Base-by-base conservation (phyloP, 2,888 invertebrate species). In the Blera fallax region DNA sequence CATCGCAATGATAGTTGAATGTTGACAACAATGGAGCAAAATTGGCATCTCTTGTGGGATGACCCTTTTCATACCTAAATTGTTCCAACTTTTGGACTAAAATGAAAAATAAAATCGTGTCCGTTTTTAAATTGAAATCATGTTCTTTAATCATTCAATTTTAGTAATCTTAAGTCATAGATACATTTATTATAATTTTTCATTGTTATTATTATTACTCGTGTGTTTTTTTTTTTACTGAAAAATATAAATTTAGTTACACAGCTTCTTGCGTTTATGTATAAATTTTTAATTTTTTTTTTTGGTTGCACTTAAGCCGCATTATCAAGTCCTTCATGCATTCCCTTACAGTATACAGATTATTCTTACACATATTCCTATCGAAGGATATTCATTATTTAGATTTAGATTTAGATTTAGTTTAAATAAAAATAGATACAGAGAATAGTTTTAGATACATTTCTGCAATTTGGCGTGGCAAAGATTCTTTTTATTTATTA, bases 391-490 rank as follows among this genome's bases (percentile, higher is more conserved):
- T 14, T 32, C 6, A 69, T 43, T n/a, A 8, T 40, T n/a, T n/a
- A n/a, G n/a, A n/a, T n/a, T n/a, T n/a, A n/a, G n/a, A n/a, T n/a
- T n/a, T n/a, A n/a, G n/a, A n/a, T n/a, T n/a, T n/a, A n/a, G n/a
- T n/a, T 37, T 52, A 50, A 65, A 50, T 29, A 62, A 48, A 72
- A 48, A 32, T 32, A 48, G 48, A 48, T 27, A 29, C 27, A 37
- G 29, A 69, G 70, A 54, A 58, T 45, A 58, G 45, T 18, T 58
- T 34, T 52, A 64, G 67, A 65, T 67, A 69, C 10, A 67, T 62
- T 62, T 70, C 32, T 74, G 62, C 48, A 70, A 74, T 79, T 79
- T 79, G 80, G 74, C 79, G 79, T 84, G 84, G 80, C 84, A 80
- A 80, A 80, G 80, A 78, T 67, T 32, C 27, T 52, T 40, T 60